These are phyloP conservation scores for Peromyscus melanophrys DNA, from an alignment of 2,797 vertebrate species.

Conservation along the genomic window DNA sequence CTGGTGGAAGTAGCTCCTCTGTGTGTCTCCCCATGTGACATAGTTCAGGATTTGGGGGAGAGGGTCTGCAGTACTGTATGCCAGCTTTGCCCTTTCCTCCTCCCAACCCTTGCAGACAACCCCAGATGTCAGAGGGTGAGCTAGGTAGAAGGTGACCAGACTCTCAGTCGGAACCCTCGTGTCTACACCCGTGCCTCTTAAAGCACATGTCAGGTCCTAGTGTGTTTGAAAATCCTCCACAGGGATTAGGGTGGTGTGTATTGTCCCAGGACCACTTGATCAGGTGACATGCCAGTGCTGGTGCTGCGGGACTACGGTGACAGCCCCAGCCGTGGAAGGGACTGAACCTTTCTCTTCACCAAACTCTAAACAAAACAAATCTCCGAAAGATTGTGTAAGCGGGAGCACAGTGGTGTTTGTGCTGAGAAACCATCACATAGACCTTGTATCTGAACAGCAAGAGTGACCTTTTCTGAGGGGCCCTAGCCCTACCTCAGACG, in stretches of 20 bases:
- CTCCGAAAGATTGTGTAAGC: neutral
- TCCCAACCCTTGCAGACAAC: neutral
- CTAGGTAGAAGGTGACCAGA: neutral
- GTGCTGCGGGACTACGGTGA: no score
- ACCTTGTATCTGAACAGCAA: conserved; percentile 63
- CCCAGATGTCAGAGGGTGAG: neutral
- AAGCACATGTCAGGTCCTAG: neutral
- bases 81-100: neutral
- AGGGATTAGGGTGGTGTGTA: neutral
- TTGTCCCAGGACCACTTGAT: neutral
- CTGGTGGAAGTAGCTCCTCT: neutral
- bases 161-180: neutral
- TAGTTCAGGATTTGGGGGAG: neutral
- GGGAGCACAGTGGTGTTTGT: conserved; percentile 43
- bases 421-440: conserved; percentile 36
- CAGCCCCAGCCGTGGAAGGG: neutral
- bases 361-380: conserved; percentile 2
- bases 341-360: neutral
- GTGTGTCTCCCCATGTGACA: neutral
- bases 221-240: neutral
- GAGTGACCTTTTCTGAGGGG: conserved; percentile 70
- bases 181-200: neutral
- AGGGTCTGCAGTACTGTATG: neutral
- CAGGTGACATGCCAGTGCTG: neutral
- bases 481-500: neutral